phyloP scores from a whole-genome alignment of 2,888 invertebrate species.

The Sipha maydis region DNA sequence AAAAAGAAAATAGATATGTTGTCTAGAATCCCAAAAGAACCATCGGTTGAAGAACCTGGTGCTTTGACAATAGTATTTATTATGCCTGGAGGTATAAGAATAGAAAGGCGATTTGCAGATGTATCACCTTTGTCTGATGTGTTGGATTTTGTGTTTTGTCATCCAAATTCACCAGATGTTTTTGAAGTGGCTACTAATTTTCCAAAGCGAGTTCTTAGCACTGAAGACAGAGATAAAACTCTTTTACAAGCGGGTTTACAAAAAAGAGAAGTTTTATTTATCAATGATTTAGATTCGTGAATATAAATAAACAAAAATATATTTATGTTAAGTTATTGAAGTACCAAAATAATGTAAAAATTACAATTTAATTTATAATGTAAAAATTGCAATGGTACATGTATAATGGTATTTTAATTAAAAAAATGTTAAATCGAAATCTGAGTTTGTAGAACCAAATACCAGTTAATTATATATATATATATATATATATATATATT shows the following conservation, averaged over 20 bases:
- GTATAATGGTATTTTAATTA: constrained; percentile 46
- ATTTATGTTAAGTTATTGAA: constrained; percentile 45
- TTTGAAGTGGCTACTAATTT: constrained; percentile 97
- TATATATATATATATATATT: constrained; percentile 37
- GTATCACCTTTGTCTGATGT: constrained; percentile 71
- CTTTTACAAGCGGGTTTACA: constrained; percentile 84
- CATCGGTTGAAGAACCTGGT: constrained; percentile 75
- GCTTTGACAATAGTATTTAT: constrained; percentile 89
- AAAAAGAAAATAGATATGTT: constrained; percentile 66
- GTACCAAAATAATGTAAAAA: constrained; percentile 28
- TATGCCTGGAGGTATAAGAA: constrained; percentile 86
- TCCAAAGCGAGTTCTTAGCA: constrained; percentile 84
- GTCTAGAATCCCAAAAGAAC: constrained; percentile 79
- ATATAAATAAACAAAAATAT: constrained; percentile 25
- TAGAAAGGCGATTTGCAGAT: constrained; percentile 83
- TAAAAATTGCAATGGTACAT: constrained; percentile 42
- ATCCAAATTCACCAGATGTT: constrained; percentile 89
- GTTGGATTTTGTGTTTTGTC: constrained; percentile 94
- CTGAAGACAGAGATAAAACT: constrained; percentile 71
- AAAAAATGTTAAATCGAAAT: constrained; percentile 40
- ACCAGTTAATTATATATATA: constrained; percentile 43
- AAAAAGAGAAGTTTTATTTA: constrained; percentile 90
- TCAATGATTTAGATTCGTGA: constrained; percentile 88
- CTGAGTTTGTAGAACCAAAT: constrained; percentile 26
- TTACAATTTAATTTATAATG: constrained; percentile 40